phyloP scores from a whole-genome alignment of 2,888 invertebrate genomes.

The Mellilla xanthometata region DNA sequence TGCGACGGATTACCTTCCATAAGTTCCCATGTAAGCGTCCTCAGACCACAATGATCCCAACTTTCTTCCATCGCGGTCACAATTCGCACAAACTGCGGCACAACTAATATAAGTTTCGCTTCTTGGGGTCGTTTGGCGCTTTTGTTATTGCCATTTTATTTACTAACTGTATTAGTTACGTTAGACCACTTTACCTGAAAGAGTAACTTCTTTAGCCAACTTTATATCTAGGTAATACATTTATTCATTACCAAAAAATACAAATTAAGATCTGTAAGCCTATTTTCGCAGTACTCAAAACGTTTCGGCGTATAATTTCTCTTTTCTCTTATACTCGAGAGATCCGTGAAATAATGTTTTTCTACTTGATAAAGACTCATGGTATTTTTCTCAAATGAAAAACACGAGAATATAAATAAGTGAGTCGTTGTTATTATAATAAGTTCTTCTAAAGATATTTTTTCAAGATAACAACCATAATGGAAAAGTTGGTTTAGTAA shows the following conservation, averaged over 20 bases:
- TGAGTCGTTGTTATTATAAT: slow-evolving; percentile 9
- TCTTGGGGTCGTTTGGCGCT: slow-evolving; percentile 18
- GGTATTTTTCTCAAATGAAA: slow-evolving; percentile 12
- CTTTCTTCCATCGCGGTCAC: slow-evolving; percentile 32
- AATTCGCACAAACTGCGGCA: slow-evolving; percentile 21
- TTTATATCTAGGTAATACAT: background rate
- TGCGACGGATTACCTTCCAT: slow-evolving; percentile 33
- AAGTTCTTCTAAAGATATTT: slow-evolving; percentile 16
- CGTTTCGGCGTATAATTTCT: slow-evolving; percentile 1
- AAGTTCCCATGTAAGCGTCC: slow-evolving; percentile 24
- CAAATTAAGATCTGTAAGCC: slow-evolving; percentile 1
- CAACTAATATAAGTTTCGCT: slow-evolving; percentile 26
- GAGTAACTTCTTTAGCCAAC: background rate
- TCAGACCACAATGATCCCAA: slow-evolving; percentile 33
- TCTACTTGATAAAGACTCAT: slow-evolving; percentile 1
- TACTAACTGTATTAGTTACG: background rate
- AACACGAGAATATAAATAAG: slow-evolving; percentile 20
- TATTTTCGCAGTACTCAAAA: slow-evolving; percentile 5
- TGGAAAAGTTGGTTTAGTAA: no score
- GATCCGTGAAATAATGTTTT: slow-evolving; percentile 5
- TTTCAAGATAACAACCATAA: background rate
- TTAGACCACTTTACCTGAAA: background rate
- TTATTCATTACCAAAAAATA: background rate
- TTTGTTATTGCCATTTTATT: slow-evolving; percentile 13
- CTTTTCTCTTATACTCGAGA: slow-evolving; percentile 1